Percentiles rank a stretch among this genome's conserved stretches.
Conservation (phyloP, 2,797 vertebrate species). For the Anableps anableps region DNA sequence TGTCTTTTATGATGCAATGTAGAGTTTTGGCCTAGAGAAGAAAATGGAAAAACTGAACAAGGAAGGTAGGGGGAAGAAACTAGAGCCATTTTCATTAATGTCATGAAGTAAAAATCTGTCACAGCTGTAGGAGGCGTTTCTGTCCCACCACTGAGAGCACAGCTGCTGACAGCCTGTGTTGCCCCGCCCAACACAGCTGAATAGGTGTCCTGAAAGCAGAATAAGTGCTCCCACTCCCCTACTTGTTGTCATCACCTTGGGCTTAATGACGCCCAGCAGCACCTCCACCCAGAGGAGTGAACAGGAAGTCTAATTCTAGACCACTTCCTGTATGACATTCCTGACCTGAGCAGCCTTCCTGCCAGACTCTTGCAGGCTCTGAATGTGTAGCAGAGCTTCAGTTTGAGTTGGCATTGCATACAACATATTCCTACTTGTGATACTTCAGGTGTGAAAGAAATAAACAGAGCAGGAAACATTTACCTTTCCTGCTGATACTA, state of each 20-base stretch:
- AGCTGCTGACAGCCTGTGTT: not conserved
- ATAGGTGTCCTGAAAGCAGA: conserved; percentile 3
- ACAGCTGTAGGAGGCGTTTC: not conserved
- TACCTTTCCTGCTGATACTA: not conserved
- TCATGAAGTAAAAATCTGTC: not conserved
- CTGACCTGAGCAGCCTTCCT: conserved; percentile 80
- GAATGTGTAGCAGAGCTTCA: conserved; percentile 9
- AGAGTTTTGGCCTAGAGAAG: too few relatives aligned
- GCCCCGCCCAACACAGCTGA: conserved; percentile 2
- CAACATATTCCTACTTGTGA: not conserved
- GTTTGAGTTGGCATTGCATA: not conserved
- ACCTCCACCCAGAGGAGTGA: conserved; percentile 67
- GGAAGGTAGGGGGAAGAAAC: not conserved
- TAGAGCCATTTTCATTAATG: not conserved
- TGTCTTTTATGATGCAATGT: too few relatives aligned
- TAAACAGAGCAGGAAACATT: not conserved
- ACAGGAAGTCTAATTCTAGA: conserved; percentile 86
- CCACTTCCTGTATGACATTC: conserved; percentile 86
- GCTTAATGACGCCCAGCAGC: conserved; percentile 42
- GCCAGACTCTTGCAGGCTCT: conserved; percentile 38
- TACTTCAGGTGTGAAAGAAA: not conserved
- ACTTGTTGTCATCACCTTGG: conserved; percentile 67
- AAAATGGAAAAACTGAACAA: too few relatives aligned
- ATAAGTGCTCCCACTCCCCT: conserved; percentile 5
- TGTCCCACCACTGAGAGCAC: not conserved